A percentile compares a stretch with the other conserved stretches of the same genome.
phyloP scores from a whole-genome alignment of 2,888 invertebrate species.

The Mesorhabditis spiculigera region DNA sequence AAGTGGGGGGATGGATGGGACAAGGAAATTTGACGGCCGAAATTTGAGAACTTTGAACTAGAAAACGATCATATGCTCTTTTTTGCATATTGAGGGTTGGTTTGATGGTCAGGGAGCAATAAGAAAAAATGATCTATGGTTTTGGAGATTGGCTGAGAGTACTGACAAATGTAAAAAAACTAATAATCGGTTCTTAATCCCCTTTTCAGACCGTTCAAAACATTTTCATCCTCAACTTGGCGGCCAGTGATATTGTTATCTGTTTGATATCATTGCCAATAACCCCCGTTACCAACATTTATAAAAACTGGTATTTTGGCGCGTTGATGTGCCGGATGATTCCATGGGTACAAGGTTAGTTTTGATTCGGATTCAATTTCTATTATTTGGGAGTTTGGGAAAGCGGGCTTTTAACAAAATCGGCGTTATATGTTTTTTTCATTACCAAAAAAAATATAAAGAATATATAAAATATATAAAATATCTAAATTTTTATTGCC shows the following conservation, averaged over 20 bases:
- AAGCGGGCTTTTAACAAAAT: no score
- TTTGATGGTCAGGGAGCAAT: no score
- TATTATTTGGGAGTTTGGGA: neutral
- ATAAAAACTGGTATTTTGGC: slow-evolving; percentile 88
- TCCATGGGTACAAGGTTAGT: slow-evolving; percentile 78
- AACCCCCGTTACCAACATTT: slow-evolving; percentile 87
- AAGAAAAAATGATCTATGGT: no score
- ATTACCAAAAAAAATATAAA: no score
- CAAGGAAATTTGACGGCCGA: slow-evolving; percentile 14
- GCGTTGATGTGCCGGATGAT: slow-evolving; percentile 83
- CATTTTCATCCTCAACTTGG: slow-evolving; percentile 90
- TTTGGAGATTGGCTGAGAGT: neutral
- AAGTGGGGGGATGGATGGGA: slow-evolving; percentile 12
- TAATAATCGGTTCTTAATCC: neutral
- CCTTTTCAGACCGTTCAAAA: slow-evolving; percentile 65
- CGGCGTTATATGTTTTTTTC: no score
- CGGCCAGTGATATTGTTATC: slow-evolving; percentile 85
- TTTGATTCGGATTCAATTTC: neutral
- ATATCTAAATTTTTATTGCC: no score
- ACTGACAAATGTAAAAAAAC: neutral
- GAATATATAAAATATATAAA: no score
- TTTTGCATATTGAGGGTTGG: no score
- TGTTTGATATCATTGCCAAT: slow-evolving; percentile 91
- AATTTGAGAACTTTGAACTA: no score
- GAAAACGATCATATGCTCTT: no score